A percentile compares a stretch with the other conserved stretches of the same genome.
These are phyloP conservation scores for Siniperca chuatsi DNA, from an alignment of 2,113 vertebrate species.

Conservation along the genomic window DNA sequence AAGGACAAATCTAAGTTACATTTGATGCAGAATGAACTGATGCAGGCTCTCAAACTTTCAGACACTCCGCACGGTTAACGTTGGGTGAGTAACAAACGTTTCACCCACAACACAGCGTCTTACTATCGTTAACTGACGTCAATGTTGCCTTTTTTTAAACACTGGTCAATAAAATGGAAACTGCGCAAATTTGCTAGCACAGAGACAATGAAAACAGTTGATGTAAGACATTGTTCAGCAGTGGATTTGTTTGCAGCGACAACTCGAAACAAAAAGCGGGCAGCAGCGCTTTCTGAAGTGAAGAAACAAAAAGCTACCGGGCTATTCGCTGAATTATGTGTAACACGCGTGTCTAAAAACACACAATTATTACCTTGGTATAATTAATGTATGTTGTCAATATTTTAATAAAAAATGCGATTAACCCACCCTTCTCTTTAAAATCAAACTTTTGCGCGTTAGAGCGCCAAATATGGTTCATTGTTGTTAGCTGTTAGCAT, in stretches of 20 bases:
- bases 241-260: not conserved
- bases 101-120: constrained; percentile 38
- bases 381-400: too few species aligned
- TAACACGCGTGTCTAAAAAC: constrained; percentile 10
- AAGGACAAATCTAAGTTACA: rapidly evolving
- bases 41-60: constrained; percentile 16
- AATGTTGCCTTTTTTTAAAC: not conserved
- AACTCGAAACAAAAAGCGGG: constrained; percentile 67
- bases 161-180: rapidly evolving
- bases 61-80: not conserved
- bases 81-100: constrained; percentile 5
- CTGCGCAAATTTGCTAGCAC: rapidly evolving
- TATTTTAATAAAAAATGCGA: not conserved
- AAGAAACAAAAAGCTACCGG: constrained; percentile 82
- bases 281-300: constrained; percentile 61
- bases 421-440: constrained; percentile 32
- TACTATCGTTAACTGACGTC: not conserved
- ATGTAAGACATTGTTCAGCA: rapidly evolving
- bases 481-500: constrained; percentile 84
- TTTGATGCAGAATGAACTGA: not conserved
- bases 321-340: constrained; percentile 45
- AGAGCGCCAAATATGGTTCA: constrained; percentile 83
- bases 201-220: rapidly evolving
- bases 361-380: not conserved
- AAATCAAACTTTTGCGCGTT: constrained; percentile 77